These are phyloP conservation scores for Stegodyphus mimosarum DNA, from an alignment of 1,140 invertebrate genomes.

Conservation along the genomic window DNA sequence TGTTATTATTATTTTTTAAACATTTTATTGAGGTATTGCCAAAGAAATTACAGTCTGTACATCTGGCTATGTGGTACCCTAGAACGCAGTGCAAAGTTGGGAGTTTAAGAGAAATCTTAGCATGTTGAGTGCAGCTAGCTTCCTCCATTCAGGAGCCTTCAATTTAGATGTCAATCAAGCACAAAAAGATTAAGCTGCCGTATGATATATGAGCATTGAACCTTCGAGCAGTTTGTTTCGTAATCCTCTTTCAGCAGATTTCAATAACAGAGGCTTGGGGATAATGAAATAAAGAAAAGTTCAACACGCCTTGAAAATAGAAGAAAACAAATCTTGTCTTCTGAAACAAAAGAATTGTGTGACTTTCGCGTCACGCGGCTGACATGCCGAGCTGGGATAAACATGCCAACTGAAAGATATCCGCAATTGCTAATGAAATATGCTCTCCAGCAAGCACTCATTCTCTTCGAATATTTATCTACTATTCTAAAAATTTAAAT, in stretches of 20 bases:
- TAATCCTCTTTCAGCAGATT: slow-evolving; percentile 1
- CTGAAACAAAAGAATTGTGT: slow-evolving; percentile 51
- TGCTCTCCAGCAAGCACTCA: neutral
- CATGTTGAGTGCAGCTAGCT: too few relatives aligned
- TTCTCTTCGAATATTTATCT: slow-evolving; percentile 57
- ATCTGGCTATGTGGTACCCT: too few relatives aligned
- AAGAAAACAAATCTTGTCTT: too few relatives aligned
- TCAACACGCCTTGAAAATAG: slow-evolving; percentile 29
- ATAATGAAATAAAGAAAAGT: neutral
- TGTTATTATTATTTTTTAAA: too few relatives aligned
- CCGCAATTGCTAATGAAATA: slow-evolving; percentile 47
- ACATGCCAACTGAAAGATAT: slow-evolving; percentile 8
- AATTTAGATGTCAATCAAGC: too few relatives aligned
- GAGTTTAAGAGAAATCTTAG: too few relatives aligned
- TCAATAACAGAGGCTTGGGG: neutral
- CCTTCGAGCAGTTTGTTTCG: neutral
- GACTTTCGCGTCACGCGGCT: slow-evolving; percentile 20
- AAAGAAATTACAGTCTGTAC: too few relatives aligned
- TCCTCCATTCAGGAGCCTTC: too few relatives aligned
- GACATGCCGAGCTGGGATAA: neutral
- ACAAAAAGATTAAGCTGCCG: too few relatives aligned
- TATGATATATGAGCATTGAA: too few relatives aligned
- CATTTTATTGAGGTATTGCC: too few relatives aligned
- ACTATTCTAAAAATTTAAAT: slow-evolving; percentile 52
- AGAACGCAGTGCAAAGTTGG: too few relatives aligned